phyloP scores from a whole-genome alignment of 1,140 invertebrate species.

The Hylaeus anthracinus region DNA sequence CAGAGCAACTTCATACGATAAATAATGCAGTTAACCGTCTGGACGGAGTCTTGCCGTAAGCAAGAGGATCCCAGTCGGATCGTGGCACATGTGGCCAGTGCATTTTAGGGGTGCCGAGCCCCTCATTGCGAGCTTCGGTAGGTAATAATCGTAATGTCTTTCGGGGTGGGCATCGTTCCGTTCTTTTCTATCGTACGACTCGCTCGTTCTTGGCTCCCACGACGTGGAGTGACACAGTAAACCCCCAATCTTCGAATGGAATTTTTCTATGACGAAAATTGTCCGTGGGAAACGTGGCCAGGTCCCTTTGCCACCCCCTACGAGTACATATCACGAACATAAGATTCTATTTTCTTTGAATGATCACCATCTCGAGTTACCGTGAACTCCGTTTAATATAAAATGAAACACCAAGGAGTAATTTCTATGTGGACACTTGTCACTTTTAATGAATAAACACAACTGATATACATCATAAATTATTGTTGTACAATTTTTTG shows the following conservation, averaged over 20 bases:
- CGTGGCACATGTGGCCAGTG: conserved; percentile 72
- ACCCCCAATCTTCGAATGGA: conserved; percentile 69
- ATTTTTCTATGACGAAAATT: conserved; percentile 69
- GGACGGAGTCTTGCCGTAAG: conserved; percentile 71
- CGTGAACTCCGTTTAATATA: too few relatives aligned
- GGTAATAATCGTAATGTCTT: conserved; percentile 81
- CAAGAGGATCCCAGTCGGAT: conserved; percentile 72
- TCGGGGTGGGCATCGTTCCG: conserved; percentile 67
- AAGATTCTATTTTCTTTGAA: neutral
- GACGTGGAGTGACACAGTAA: conserved; percentile 33
- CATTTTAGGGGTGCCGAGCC: conserved; percentile 67
- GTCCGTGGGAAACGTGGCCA: conserved; percentile 59
- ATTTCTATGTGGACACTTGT: too few relatives aligned
- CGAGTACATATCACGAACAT: neutral
- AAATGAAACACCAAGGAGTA: too few relatives aligned
- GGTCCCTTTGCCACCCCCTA: neutral
- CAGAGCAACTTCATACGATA: conserved; percentile 69
- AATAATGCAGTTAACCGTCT: conserved; percentile 79
- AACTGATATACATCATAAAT: too few relatives aligned
- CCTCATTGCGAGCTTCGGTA: conserved; percentile 66
- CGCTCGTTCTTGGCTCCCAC: conserved; percentile 53
- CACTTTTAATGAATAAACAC: too few relatives aligned
- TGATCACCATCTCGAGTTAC: neutral
- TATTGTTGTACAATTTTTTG: too few relatives aligned
- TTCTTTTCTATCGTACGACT: conserved; percentile 48